Base-by-base conservation (phyloP, 2,888 invertebrate genomes). In the Criorhina ranunculi region DNA sequence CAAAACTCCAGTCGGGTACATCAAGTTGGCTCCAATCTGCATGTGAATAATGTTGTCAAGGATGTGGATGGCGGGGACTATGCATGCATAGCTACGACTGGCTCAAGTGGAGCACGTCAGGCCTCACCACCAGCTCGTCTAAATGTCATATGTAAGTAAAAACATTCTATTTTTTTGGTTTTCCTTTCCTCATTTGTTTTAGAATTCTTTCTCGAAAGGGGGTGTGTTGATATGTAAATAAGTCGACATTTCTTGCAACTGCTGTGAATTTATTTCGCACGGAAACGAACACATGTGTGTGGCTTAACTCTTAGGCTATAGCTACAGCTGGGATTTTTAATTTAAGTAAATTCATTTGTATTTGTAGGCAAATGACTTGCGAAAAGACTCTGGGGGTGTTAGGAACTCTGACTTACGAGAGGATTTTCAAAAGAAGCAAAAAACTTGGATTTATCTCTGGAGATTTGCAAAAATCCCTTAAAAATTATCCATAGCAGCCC, bases 51-150 rank as follows among this genome's bases (percentile, higher is more conserved):
- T 35, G 90, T 90, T 87, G 88, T 89, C 82, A 89, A 89, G 81
- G 88, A 88, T 80, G 88, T 88, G 59, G 91, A 92, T 89, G 89
- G 86, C 78, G 91, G 91, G 37, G 91, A 91, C 87, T 92, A 91
- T 88, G 90, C 91, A 77, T 92, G 91, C 87, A 92, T 92, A 87
- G 92, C 92, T 59, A 90, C 91, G 86, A 91, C 90, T 88, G 88
- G 87, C 86, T 88, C 89, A 86, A 92, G 89, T 87, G 91, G 91
- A 82, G 92, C 92, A 88, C 89, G 92, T 85, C 90, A 91, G 88
- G 92, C 91, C 67, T 92, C 91, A 76, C 91, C 92, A 35, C 90
- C 91, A 82, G 92, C 91, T 64, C 89, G 89, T 85, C 89, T 92
- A 87, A 91, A 88, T 88, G 88, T 92, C 70, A 91, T 92, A 88